Conservation (phyloP, 2,888 invertebrate genomes). For the Thalpophila matura region DNA sequence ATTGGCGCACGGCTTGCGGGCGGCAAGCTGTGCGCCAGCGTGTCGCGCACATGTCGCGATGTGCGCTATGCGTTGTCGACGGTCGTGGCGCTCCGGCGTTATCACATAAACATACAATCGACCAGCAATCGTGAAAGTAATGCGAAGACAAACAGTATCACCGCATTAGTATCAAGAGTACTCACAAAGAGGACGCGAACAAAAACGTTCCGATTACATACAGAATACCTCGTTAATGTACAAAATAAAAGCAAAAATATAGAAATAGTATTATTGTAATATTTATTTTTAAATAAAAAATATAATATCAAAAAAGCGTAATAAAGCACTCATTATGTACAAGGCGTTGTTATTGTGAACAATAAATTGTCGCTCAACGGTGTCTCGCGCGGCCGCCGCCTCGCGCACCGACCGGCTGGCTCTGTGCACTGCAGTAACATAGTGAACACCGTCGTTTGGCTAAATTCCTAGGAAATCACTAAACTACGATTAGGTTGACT, state of each 20-base stretch:
- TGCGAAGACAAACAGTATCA: conserved; percentile 31
- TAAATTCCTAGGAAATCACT: not conserved
- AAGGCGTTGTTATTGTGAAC: conserved; percentile 65
- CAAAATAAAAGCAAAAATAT: conserved; percentile 76
- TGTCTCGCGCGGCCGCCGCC: conserved; percentile 9
- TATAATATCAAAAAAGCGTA: conserved; percentile 87
- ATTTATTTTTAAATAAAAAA: conserved; percentile 72
- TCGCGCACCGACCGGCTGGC: conserved; percentile 1
- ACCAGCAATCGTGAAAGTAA: conserved; percentile 42
- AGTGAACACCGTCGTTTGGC: not conserved
- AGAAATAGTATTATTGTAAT: conserved; percentile 73
- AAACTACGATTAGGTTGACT: not conserved
- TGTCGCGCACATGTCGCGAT: not conserved
- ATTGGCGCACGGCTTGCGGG: conserved; percentile 31
- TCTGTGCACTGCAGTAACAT: not conserved
- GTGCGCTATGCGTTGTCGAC: not conserved
- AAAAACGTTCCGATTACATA: conserved; percentile 47
- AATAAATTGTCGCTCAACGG: conserved; percentile 31
- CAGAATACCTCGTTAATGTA: conserved; percentile 63
- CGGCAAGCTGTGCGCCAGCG: conserved; percentile 16
- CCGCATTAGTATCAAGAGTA: conserved; percentile 45
- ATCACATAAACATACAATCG: conserved; percentile 39
- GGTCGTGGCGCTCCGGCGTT: conserved; percentile 38
- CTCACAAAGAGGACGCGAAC: conserved; percentile 27
- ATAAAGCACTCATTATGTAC: conserved; percentile 88